These are phyloP conservation scores for Gerosis bhagava DNA, from an alignment of 2,888 invertebrate species.

Conservation along the genomic window DNA sequence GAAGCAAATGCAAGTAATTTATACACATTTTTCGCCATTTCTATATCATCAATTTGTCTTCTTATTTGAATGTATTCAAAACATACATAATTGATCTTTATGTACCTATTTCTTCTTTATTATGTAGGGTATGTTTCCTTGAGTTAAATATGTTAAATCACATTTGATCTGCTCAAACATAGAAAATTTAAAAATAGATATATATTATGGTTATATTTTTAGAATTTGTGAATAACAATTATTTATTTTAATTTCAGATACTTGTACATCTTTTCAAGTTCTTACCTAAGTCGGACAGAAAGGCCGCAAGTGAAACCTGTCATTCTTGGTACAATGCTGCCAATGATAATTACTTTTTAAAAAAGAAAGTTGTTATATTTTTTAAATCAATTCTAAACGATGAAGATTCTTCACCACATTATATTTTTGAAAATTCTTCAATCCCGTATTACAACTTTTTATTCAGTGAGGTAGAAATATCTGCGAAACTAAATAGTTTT, in stretches of 20 bases:
- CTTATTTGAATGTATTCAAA: no score
- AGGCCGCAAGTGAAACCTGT: conserved; percentile 85
- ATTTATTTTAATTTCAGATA: conserved; percentile 68
- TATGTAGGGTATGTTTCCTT: no score
- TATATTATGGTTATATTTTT: no score
- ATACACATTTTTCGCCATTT: no score
- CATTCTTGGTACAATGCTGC: conserved; percentile 86
- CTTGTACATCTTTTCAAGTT: conserved; percentile 84
- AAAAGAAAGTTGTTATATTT: conserved; percentile 75
- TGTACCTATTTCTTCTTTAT: no score
- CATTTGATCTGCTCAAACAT: no score
- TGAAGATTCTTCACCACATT: conserved; percentile 57
- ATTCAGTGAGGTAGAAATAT: conserved; percentile 80
- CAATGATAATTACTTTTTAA: conserved; percentile 81
- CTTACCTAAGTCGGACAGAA: conserved; percentile 84
- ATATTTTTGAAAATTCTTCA: conserved; percentile 64
- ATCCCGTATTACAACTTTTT: conserved; percentile 72
- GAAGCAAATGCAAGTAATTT: no score
- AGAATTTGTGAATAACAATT: no score
- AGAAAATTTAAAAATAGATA: no score
- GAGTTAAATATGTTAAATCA: no score
- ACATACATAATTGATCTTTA: no score
- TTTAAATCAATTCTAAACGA: conserved; percentile 67
- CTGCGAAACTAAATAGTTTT: conserved; percentile 71
- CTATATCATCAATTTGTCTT: no score